Evolutionary conservation across 2,797 vertebrate species (phyloP).

Genomic region (Eutrigla gurnardus): DNA sequence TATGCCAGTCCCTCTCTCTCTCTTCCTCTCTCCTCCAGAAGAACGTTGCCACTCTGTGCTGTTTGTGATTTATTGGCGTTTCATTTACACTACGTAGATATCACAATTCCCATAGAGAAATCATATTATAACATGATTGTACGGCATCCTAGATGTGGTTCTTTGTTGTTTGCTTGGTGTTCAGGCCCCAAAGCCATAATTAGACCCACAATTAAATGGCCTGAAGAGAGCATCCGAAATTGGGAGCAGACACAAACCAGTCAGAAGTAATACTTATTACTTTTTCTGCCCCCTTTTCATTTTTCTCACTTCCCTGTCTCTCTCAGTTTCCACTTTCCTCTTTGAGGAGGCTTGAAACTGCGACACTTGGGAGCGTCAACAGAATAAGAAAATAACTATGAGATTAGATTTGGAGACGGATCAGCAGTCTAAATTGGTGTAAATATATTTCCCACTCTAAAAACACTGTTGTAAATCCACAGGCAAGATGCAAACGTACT

Average conservation of each 20-base stretch:
- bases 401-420: constrained; percentile 50
- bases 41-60: neutral
- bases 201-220: constrained; percentile 76
- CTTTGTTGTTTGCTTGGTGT: constrained; percentile 64
- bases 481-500: constrained; percentile 45
- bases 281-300: constrained; percentile 18
- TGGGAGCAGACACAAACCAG: constrained; percentile 54
- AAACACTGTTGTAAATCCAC: constrained; percentile 60
- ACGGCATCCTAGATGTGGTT: constrained; percentile 64
- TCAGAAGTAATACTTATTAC: constrained; percentile 21
- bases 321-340: neutral
- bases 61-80: neutral
- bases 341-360: constrained; percentile 28
- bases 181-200: constrained; percentile 61
- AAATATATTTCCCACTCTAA: constrained; percentile 52
- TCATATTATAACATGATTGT: constrained; percentile 1
- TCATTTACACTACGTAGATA: neutral
- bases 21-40: neutral
- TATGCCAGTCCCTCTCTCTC: neutral
- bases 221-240: constrained; percentile 69
- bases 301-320: constrained; percentile 35
- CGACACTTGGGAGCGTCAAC: constrained; percentile 44
- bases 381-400: constrained; percentile 60
- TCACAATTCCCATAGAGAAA: constrained; percentile 2
- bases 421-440: constrained; percentile 55